Base-by-base conservation (phyloP, 2,797 vertebrate genomes). In the Acomys russatus region DNA sequence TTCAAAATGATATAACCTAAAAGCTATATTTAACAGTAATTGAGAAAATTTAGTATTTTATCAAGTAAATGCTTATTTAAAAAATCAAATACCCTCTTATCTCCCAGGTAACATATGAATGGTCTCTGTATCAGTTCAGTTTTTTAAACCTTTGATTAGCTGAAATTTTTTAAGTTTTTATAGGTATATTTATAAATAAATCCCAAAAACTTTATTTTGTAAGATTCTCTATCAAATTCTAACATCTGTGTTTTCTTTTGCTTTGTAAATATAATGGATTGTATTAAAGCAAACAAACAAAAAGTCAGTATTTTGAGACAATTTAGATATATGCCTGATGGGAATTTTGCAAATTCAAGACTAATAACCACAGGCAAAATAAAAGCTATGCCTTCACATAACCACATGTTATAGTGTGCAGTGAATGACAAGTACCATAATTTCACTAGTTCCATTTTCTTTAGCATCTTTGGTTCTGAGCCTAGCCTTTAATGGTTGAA, bases 1-100 rank as follows among this genome's bases (percentile, higher is more conserved):
- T 64, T 77, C n/a, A 95, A 97, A 90, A 33, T 94, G 8, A 79
- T 70, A 84, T 63, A 84, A 87, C 86, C 10, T 66, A 76, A 90
- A 83, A 63, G 3, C 35, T 83, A 30, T 70, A 38, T 92, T 90
- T 73, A 49, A 77, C 22, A 83, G 22, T 90, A 2, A n/a, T 79
- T 90, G 9, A 83, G 22, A 38, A 90, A 90, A 90, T 88, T 10
- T 83, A 49, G 18, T 68, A 79, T 90, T 90, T 79, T 4, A 2
- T 82, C 20, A 91, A 70, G 3, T 76, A 80, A 94, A 28, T 10
- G 22, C n/a, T 85, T 63, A 63, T 49, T 80, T 71, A 93, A 88
- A 78, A 88, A 44, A 68, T 12, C 25, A 92, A 92, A 66, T n/a
- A 3, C 20, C 11, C 20, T 89, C 17, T 87, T 15, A 94, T 73